Evolutionary conservation across 2,888 invertebrate genomes (phyloP), one percentile per base, ranked within the genome.

Genomic region (Aproaerema taeniolella): DNA sequence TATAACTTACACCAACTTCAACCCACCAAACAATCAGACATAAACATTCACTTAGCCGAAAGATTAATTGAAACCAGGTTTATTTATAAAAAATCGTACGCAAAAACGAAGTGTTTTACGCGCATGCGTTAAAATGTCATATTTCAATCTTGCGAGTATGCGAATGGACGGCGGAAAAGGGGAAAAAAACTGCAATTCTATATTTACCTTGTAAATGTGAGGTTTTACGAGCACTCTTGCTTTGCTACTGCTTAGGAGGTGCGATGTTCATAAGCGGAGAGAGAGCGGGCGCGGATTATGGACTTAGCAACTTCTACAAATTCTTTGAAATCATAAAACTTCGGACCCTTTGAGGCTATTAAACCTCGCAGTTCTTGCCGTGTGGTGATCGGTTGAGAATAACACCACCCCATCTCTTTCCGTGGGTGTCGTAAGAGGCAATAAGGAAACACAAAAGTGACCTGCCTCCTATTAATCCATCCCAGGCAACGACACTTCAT

Each of bases 121-220:
- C 6, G 14, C 17, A n/a, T 43, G n/a, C n/a, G n/a, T 73, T 65
- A 67, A 65, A 66, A 61, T 56, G 66, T 65, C 61, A 72, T 73
- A 79, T 71, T 68, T 76, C 67, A 71, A 55, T 51, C 39, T 39
- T 43, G 52, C 50, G 56, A 52, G 58, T 53, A 63, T 66, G 66
- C 66, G 73, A 76, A 72, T 68, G 64, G 70, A 57, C 55, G 58
- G 59, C 48, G 55, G 62, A 56, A 45, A n/a, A 39, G 44, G 61
- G 63, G 62, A 67, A 67, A 58, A 60, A 53, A 53, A 60, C 51
- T 53, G 58, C 70, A 64, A 72, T 77, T 76, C 74, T 74, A 74
- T 81, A 79, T 82, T 81, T 81, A 76, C 78, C 71, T 75, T 78
- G 81, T 79, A 78, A 79, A 78, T 74, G 75, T 26, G 62, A 47